These are phyloP conservation scores for Anarsia innoxiella DNA, from an alignment of 2,888 invertebrate species.

Conservation along the genomic window DNA sequence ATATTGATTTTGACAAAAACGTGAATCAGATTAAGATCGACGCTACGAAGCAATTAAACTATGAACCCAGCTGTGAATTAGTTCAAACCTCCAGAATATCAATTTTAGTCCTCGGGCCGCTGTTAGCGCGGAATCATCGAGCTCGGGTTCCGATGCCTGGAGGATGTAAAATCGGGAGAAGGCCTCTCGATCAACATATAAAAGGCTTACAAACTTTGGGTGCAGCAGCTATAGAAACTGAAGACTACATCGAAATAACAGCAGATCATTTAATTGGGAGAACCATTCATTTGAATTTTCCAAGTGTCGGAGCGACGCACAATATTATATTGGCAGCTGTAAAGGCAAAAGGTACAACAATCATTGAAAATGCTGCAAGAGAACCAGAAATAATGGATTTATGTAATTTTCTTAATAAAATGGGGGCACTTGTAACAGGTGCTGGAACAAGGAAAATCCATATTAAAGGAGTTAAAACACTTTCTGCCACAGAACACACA, in stretches of 20 bases:
- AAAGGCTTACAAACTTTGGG: neutral
- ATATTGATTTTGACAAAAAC: neutral
- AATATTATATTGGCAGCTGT: conserved; percentile 19
- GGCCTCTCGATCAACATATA: neutral
- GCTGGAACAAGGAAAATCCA: neutral
- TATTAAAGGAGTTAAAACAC: neutral
- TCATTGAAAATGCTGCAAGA: conserved; percentile 16
- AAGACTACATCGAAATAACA: neutral
- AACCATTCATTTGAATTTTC: conserved; percentile 1
- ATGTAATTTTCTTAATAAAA: conserved; percentile 15
- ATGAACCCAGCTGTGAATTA: neutral
- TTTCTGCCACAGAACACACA: conserved; percentile 2
- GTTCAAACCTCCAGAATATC: neutral
- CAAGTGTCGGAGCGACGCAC: conserved; percentile 19
- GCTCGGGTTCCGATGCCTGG: neutral
- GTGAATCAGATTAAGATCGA: neutral
- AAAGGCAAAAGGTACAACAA: conserved; percentile 16
- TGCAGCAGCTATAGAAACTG: neutral
- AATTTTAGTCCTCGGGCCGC: neutral
- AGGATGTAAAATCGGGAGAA: neutral
- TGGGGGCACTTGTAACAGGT: conserved; percentile 12
- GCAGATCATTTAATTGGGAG: neutral
- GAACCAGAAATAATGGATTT: conserved; percentile 19
- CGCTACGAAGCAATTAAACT: neutral
- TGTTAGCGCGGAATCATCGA: neutral